Conservation (phyloP, 2,113 vertebrate species). For the Limanda limanda region DNA sequence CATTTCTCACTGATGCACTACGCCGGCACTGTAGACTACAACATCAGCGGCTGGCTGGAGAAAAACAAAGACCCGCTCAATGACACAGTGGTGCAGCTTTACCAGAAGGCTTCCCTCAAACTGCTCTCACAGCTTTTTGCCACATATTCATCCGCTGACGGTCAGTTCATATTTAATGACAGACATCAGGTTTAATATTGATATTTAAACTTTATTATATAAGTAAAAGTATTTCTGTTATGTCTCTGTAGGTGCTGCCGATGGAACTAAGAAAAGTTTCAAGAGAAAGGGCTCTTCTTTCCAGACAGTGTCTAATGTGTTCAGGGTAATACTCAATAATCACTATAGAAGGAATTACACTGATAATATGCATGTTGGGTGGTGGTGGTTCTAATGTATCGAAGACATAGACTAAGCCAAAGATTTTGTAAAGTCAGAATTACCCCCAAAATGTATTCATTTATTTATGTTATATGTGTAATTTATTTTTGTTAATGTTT, state of each 20-base stretch:
- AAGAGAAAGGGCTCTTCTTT: constrained; percentile 83
- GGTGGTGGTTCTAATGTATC: background rate
- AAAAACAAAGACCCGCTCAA: constrained; percentile 76
- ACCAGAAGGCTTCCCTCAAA: constrained; percentile 72
- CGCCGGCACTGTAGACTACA: constrained; percentile 79
- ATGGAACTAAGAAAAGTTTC: constrained; percentile 62
- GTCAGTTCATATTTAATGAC: constrained; percentile 21
- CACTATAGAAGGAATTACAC: background rate
- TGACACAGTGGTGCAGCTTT: constrained; percentile 72
- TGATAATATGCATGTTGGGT: background rate
- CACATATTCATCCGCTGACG: constrained; percentile 74
- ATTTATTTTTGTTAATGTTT: background rate
- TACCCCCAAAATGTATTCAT: background rate
- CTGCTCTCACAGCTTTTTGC: constrained; percentile 82
- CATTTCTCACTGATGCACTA: constrained; percentile 88
- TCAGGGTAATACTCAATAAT: constrained; percentile 66
- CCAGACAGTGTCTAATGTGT: constrained; percentile 80
- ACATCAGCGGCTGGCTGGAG: constrained; percentile 69
- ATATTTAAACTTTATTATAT: background rate
- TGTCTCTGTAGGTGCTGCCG: constrained; percentile 31
- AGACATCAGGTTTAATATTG: background rate
- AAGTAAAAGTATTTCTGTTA: background rate
- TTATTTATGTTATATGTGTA: background rate
- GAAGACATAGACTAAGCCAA: background rate
- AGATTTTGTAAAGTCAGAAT: background rate